Conservation (phyloP, 2,797 vertebrate species). For the Falco berigora region DNA sequence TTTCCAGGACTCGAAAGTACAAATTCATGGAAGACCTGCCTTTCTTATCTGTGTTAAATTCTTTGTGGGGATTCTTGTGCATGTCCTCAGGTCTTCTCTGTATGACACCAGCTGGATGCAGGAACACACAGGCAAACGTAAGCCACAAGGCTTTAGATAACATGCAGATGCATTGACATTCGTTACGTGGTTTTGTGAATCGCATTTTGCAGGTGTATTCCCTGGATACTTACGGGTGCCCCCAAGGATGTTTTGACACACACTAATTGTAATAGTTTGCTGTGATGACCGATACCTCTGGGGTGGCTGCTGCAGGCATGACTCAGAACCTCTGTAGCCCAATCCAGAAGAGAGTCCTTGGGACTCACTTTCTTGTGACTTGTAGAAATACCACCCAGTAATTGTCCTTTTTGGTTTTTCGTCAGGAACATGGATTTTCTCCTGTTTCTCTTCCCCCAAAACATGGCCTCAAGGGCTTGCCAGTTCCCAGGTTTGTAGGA, state of each 20-base stretch:
- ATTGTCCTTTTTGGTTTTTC: not conserved
- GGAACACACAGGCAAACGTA: not conserved
- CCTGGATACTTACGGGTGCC: not conserved
- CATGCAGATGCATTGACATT: not conserved
- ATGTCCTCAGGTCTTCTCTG: not conserved
- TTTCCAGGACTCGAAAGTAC: not conserved
- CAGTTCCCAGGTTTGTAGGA: not conserved
- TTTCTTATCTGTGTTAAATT: not conserved
- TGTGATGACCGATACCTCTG: not conserved
- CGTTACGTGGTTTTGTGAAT: not conserved
- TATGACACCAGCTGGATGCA: not conserved
- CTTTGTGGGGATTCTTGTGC: not conserved
- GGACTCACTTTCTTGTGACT: not conserved
- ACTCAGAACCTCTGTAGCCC: not conserved
- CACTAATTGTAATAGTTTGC: not conserved
- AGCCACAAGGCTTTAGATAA: not conserved
- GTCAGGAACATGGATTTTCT: not conserved
- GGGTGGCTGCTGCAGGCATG: accelerated
- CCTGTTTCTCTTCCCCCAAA: not conserved
- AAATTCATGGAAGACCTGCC: not conserved
- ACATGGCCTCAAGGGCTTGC: not conserved
- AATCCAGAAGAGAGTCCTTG: not conserved
- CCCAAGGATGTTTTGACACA: not conserved
- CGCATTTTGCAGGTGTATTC: not conserved
- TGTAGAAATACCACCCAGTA: not conserved